Conservation (phyloP, 2,797 vertebrate species). For the Malacoctenus gilli region DNA sequence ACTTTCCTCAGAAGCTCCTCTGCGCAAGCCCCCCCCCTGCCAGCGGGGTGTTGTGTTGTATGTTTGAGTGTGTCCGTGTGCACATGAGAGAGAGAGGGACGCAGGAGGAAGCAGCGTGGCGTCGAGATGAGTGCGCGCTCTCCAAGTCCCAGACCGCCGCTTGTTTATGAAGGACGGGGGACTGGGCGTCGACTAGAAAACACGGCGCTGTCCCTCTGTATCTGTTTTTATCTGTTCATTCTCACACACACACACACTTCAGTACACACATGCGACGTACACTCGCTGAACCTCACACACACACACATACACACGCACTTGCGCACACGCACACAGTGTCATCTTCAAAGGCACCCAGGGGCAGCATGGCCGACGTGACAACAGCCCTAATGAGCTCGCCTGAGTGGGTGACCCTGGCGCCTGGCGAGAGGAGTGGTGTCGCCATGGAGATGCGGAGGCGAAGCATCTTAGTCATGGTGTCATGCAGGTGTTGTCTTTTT, state of each 20-base stretch:
- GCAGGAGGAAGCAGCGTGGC: background rate
- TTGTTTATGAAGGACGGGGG: conserved; percentile 39
- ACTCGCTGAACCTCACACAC: conserved; percentile 6
- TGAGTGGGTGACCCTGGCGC: conserved; percentile 73
- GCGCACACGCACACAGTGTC: conserved; percentile 52
- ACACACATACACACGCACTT: conserved; percentile 26
- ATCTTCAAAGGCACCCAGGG: conserved; percentile 72
- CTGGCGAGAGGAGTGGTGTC: conserved; percentile 68
- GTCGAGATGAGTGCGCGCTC: conserved; percentile 17
- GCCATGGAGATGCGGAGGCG: conserved; percentile 65
- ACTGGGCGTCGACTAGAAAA: conserved; percentile 43
- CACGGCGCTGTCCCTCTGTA: conserved; percentile 27
- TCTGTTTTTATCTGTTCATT: conserved; percentile 63
- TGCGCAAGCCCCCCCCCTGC: conserved; percentile 13
- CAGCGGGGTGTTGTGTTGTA: conserved; percentile 8
- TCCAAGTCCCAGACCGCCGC: conserved; percentile 3
- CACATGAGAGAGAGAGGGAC: background rate
- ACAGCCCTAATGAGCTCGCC: conserved; percentile 73
- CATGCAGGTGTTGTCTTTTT: conserved; percentile 71
- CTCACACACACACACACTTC: conserved; percentile 4
- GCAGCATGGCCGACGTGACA: conserved; percentile 66
- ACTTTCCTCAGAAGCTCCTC: conserved; percentile 41
- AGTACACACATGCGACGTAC: background rate
- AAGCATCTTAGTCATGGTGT: conserved; percentile 67
- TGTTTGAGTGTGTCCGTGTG: conserved; percentile 7